Evolutionary conservation across 2,797 vertebrate species (phyloP).

Genomic region (Acanthiza pusilla): DNA sequence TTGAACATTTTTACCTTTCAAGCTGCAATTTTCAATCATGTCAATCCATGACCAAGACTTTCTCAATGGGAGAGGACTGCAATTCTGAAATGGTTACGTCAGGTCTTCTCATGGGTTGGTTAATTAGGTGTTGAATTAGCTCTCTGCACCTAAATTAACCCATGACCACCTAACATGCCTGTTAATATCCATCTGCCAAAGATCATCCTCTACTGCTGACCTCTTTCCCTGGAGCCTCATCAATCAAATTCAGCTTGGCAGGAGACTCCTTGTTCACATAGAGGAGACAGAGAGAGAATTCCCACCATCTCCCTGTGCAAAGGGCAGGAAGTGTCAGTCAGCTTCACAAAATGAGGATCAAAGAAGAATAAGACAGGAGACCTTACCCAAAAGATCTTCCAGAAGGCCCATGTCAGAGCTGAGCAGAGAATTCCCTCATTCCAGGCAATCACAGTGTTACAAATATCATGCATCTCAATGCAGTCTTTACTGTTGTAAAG

Average conservation of each 20-base stretch:
- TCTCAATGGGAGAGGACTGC: background rate
- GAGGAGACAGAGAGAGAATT: background rate
- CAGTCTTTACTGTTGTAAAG: background rate
- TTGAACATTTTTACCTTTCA: background rate
- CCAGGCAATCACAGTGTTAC: background rate
- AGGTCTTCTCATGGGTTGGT: background rate
- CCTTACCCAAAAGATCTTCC: background rate
- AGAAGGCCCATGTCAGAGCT: background rate
- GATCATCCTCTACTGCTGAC: background rate
- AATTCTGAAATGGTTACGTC: background rate
- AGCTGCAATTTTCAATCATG: background rate
- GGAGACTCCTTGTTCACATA: fast-evolving
- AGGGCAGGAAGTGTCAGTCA: background rate
- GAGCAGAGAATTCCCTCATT: background rate
- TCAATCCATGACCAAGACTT: background rate
- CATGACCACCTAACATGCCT: background rate
- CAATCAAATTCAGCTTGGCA: background rate
- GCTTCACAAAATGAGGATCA: background rate
- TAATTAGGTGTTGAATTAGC: slow-evolving; percentile 7
- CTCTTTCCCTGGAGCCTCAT: background rate
- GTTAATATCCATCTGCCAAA: background rate
- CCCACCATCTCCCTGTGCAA: background rate
- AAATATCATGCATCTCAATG: background rate
- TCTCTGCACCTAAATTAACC: background rate
- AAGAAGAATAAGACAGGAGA: background rate